Conservation (phyloP, 2,888 invertebrate species). For the Disparrhopalites patrizii region DNA sequence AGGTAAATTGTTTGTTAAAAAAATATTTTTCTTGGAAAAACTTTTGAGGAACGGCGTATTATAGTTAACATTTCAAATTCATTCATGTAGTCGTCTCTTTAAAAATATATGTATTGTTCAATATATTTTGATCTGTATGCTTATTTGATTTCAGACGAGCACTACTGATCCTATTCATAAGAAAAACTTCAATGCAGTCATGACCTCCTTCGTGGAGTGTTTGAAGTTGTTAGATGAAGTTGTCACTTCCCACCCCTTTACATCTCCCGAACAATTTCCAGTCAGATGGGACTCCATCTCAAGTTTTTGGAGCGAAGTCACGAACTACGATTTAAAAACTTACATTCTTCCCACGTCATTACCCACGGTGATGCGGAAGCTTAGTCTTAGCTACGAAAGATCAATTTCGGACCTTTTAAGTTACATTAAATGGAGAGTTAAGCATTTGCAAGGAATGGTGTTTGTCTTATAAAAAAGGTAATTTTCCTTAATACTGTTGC, state of each 20-base stretch:
- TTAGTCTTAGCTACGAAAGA: constrained; percentile 31
- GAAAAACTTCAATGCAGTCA: constrained; percentile 20
- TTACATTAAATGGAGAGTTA: constrained; percentile 19
- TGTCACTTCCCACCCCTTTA: constrained; percentile 9
- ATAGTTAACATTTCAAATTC: no score
- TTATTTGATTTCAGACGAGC: background rate
- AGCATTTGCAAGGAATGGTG: constrained; percentile 8
- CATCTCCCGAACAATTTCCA: constrained; percentile 20
- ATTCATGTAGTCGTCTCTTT: background rate
- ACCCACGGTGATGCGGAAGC: constrained; percentile 29
- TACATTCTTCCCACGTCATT: constrained; percentile 31
- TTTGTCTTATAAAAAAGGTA: no score
- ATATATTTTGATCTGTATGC: background rate
- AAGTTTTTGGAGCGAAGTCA: constrained; percentile 18
- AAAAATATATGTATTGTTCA: constrained; percentile 1
- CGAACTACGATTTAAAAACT: constrained; percentile 22
- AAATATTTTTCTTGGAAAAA: background rate
- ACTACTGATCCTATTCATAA: background rate
- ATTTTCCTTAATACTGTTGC: no score
- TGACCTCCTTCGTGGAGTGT: constrained; percentile 8
- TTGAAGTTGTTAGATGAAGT: constrained; percentile 26
- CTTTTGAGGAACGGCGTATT: background rate
- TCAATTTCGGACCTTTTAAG: constrained; percentile 7
- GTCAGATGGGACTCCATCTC: constrained; percentile 25
- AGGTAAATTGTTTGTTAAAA: constrained; percentile 12